phyloP scores from a whole-genome alignment of 2,797 vertebrate species.

The Pipistrellus kuhlii region DNA sequence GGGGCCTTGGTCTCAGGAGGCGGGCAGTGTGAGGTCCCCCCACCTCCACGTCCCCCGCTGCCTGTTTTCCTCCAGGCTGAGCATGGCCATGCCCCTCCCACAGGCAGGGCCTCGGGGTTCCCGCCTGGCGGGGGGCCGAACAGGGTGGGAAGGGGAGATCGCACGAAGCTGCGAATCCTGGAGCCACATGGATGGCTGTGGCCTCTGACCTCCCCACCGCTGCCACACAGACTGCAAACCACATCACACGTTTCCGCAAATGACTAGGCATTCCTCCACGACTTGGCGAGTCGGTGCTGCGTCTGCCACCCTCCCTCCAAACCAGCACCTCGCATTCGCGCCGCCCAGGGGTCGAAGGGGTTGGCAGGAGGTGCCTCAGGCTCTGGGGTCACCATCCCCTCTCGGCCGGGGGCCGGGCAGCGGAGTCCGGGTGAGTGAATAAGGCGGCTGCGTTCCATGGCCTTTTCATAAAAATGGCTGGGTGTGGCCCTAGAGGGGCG shows the following conservation, averaged over 20 bases:
- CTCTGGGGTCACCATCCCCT: background rate
- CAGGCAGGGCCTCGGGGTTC: background rate
- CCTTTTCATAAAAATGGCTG: background rate
- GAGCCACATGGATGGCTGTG: accelerated
- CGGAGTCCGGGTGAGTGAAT: accelerated
- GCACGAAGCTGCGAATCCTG: accelerated
- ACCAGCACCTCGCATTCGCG: accelerated
- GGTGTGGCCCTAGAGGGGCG: background rate
- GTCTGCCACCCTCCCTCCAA: background rate
- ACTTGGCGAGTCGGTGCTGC: accelerated
- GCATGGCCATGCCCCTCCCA: background rate
- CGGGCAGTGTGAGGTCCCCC: background rate
- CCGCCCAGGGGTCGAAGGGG: background rate
- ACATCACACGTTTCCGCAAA: accelerated
- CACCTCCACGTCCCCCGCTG: background rate
- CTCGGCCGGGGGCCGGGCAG: accelerated
- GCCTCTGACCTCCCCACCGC: background rate
- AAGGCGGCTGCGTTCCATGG: background rate
- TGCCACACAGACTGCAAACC: background rate
- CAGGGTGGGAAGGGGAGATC: accelerated
- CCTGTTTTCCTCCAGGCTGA: background rate
- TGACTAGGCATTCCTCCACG: accelerated
- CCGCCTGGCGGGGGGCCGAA: accelerated
- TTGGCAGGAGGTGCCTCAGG: too few relatives aligned
- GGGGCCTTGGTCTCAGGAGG: background rate